Evolutionary conservation across 2,888 invertebrate genomes (phyloP), one percentile per base, ranked within the genome.

Genomic region (Galeruca laticollis): DNA sequence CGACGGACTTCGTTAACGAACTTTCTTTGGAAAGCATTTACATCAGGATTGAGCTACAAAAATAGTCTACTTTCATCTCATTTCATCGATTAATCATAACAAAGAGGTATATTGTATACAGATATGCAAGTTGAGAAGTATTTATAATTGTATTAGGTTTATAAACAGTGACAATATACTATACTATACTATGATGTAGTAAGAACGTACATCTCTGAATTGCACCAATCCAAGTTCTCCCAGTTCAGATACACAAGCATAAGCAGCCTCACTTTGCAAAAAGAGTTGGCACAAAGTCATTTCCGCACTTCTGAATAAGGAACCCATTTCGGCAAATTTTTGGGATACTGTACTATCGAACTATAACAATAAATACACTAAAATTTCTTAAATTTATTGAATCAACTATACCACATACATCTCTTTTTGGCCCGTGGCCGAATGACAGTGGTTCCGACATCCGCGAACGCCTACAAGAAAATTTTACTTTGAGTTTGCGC

Each of bases 281-380:
- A 98, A 99, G 82, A 99, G 93, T 87, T 99, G 99, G 90, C 98
- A 98, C 86, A 98, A 90, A 83, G 96, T 94, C 98, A 99, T 99
- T 89, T 98, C 96, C 87, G 98, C 98, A 89, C 98, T 98, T 80
- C 98, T 92, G 87, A 98, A 98, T 84, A 98, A 89, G 84, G 96
- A 94, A 86, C 94, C 94, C 95, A 95, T 95, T 78, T 84, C 86
- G 74, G 60, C 59, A 47, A 64, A 35, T 62, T 71, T 73, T 31
- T 63, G 54, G 18, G 60, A 60, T 67, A 67, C 67, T 54, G 67
- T 37, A 37, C 63, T 47, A 60, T 72, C 67, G 47, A 66, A 67
- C 72, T 72, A 67, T 52, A 70, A 70, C 15, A 63, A 54, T 54
- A 63, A 33, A 54, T 35, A 52, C 11, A 60, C 20, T 26, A 33